Evolutionary conservation across 2,888 invertebrate species (phyloP).

Genomic region (Anorthoa munda): DNA sequence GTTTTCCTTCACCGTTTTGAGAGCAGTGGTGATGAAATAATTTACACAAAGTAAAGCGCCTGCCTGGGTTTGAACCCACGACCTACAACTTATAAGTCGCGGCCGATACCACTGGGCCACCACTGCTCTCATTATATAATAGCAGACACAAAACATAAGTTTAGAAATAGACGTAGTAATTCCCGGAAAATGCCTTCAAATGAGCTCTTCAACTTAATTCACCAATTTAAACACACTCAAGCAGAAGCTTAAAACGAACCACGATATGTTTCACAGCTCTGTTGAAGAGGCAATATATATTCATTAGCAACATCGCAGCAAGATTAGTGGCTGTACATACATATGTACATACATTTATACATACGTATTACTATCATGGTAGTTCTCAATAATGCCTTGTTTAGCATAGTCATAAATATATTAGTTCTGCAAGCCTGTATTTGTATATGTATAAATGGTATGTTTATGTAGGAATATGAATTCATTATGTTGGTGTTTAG

Average conservation of each 20-base stretch:
- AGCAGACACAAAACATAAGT: no score
- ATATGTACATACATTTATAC: conserved; percentile 10
- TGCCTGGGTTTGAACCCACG: no score
- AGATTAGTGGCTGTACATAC: conserved; percentile 46
- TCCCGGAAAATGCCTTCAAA: background rate
- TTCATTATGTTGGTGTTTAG: conserved; percentile 28
- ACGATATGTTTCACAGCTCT: conserved; percentile 1
- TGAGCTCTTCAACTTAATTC: background rate
- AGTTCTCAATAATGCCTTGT: conserved; percentile 58
- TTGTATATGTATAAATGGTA: conserved; percentile 27
- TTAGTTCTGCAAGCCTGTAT: conserved; percentile 36
- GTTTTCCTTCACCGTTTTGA: no score
- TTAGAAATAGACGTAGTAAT: background rate
- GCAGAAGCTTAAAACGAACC: conserved; percentile 19
- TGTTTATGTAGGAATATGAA: conserved; percentile 22
- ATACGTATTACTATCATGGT: conserved; percentile 27
- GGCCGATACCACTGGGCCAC: no score
- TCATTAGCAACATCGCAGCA: conserved; percentile 45
- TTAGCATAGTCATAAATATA: conserved; percentile 65
- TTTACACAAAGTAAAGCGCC: no score
- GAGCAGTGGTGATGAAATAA: no score
- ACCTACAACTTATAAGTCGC: no score
- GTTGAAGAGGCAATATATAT: conserved; percentile 47
- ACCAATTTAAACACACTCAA: background rate
- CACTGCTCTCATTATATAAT: no score